phyloP scores from a whole-genome alignment of 2,113 vertebrate genomes.

The Synodontis membranacea region DNA sequence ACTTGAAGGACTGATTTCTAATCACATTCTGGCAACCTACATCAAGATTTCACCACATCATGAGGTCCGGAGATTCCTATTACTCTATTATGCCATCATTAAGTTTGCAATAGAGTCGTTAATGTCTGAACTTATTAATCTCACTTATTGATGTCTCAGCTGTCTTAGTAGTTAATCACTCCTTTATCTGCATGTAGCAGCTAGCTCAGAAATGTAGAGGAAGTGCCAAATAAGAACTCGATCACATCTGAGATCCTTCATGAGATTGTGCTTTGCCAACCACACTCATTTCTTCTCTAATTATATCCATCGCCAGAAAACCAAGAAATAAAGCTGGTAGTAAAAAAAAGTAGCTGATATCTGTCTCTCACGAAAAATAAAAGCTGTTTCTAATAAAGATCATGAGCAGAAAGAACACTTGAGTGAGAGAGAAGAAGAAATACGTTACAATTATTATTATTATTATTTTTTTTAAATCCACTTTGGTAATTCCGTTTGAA shows the following conservation, averaged over 20 bases:
- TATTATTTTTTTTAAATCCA: too few species aligned
- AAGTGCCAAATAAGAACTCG: conserved; percentile 56
- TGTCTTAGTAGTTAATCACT: conserved; percentile 20
- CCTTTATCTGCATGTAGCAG: not conserved
- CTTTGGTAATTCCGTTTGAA: too few species aligned
- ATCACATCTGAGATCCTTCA: conserved; percentile 39
- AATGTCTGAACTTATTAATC: not conserved
- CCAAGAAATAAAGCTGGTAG: not conserved
- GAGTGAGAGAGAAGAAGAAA: not conserved
- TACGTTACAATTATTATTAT: too few species aligned
- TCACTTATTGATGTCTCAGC: not conserved
- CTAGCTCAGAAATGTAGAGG: conserved; percentile 9
- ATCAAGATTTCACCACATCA: not conserved
- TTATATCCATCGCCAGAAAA: not conserved
- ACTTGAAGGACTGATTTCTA: not conserved
- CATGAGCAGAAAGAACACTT: not conserved
- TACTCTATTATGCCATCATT: not conserved
- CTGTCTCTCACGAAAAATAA: not conserved
- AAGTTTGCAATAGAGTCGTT: not conserved
- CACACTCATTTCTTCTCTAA: conserved; percentile 10
- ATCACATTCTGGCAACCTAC: not conserved
- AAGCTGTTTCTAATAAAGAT: not conserved
- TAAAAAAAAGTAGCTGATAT: not conserved
- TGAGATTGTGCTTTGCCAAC: conserved; percentile 35
- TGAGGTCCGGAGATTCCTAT: not conserved